A percentile compares a stretch with the other conserved stretches of the same genome.
Evolutionary conservation across 2,797 vertebrate genomes (phyloP).

Genomic region (Threskiornis aethiopicus): DNA sequence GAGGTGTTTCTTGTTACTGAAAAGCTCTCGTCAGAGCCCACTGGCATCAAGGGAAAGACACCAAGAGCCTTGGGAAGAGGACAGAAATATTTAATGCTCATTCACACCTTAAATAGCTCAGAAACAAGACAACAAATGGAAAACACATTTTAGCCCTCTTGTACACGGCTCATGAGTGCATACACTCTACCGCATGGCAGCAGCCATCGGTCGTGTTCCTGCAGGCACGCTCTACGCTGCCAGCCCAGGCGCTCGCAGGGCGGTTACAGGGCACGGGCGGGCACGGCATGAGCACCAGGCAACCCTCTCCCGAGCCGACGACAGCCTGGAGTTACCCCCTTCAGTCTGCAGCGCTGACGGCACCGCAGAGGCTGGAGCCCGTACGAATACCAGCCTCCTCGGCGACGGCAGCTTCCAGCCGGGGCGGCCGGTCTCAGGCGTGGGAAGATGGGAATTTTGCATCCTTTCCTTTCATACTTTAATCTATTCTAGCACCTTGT

Average conservation of each 20-base stretch:
- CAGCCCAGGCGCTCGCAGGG: background rate
- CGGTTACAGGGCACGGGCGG: rapidly evolving
- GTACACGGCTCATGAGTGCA: rapidly evolving
- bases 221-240: background rate
- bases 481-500: background rate
- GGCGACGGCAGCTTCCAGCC: background rate
- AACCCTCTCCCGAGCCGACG: background rate
- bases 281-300: background rate
- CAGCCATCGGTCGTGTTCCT: rapidly evolving
- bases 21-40: background rate
- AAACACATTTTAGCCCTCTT: background rate
- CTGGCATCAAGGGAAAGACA: background rate
- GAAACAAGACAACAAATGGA: background rate
- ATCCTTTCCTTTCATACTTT: background rate
- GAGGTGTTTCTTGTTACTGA: background rate
- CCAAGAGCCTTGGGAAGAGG: background rate
- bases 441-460: background rate
- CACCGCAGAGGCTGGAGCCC: background rate
- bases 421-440: background rate
- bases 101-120: background rate
- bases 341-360: background rate
- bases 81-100: background rate
- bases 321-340: background rate
- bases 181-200: rapidly evolving
- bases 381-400: rapidly evolving